Conservation (phyloP, 2,888 invertebrate genomes). For the Seladonia tumulorum region DNA sequence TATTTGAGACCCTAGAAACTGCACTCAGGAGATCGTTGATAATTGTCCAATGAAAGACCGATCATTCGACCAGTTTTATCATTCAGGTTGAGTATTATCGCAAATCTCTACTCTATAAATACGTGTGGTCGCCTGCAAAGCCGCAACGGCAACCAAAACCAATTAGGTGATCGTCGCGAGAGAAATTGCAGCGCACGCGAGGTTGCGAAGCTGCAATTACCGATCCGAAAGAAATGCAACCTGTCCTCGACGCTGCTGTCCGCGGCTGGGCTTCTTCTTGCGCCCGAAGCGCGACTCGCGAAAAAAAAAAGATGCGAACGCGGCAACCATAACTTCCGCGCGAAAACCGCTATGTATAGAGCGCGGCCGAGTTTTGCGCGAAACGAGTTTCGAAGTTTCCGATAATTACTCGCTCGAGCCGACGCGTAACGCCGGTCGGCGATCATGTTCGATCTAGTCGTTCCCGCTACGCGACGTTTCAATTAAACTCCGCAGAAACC, state of each 20-base stretch:
- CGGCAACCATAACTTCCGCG: neutral
- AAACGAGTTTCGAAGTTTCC: constrained; percentile 55
- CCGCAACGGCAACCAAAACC: constrained; percentile 10
- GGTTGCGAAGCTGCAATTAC: constrained; percentile 71
- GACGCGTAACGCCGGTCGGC: constrained; percentile 30
- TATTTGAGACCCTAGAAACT: neutral
- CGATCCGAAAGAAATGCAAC: constrained; percentile 69
- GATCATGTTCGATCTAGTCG: constrained; percentile 50
- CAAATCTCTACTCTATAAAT: neutral
- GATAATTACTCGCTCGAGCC: constrained; percentile 60
- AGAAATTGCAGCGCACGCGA: constrained; percentile 63
- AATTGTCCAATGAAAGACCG: neutral
- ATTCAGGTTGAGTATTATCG: neutral
- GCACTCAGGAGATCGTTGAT: neutral
- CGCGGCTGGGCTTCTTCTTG: constrained; percentile 27
- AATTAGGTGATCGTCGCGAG: constrained; percentile 71
- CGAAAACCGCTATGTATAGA: constrained; percentile 4
- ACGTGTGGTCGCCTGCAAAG: neutral
- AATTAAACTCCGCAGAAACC: constrained; percentile 51
- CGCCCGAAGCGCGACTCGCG: neutral
- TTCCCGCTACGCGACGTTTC: constrained; percentile 52
- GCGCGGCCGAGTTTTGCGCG: neutral
- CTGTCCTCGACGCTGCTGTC: constrained; percentile 52
- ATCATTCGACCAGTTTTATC: neutral
- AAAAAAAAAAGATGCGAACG: neutral